These are phyloP conservation scores for Eurosta solidaginis DNA, from an alignment of 1,140 invertebrate genomes.

Conservation along the genomic window DNA sequence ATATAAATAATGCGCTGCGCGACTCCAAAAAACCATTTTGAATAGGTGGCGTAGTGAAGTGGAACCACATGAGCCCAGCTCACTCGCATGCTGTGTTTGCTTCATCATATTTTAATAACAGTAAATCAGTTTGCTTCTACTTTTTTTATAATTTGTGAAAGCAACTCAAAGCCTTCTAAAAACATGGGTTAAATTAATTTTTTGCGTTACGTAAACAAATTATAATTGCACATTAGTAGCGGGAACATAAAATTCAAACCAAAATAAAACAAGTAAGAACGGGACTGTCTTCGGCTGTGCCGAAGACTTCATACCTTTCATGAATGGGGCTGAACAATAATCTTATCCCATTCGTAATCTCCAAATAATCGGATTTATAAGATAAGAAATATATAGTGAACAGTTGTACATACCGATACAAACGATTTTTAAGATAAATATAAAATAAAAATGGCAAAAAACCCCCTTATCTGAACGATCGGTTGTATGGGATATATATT, in stretches of 20 bases:
- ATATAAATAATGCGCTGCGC: background rate
- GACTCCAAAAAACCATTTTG: too few relatives aligned
- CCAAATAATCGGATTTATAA: too few relatives aligned
- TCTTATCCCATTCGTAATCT: too few relatives aligned
- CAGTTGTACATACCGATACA: too few relatives aligned
- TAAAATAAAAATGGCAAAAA: too few relatives aligned
- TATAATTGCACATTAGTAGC: slow-evolving; percentile 30
- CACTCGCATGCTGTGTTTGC: background rate
- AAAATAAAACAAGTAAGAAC: background rate
- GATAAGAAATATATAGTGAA: too few relatives aligned
- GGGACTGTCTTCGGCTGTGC: too few relatives aligned
- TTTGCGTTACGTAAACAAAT: slow-evolving; percentile 52
- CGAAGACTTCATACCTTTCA: too few relatives aligned
- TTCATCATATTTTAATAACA: slow-evolving; percentile 50
- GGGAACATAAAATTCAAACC: background rate
- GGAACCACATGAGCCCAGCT: background rate
- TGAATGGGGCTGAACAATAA: too few relatives aligned
- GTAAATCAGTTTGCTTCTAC: slow-evolving; percentile 53
- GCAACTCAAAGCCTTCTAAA: slow-evolving; percentile 30
- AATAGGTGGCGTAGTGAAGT: background rate
- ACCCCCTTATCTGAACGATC: too few relatives aligned
- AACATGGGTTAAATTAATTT: slow-evolving; percentile 60
- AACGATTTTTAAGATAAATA: too few relatives aligned
- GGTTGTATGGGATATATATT: too few relatives aligned
- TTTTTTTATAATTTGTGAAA: slow-evolving; percentile 15